phyloP scores from a whole-genome alignment of 1,140 invertebrate species.

The Penaeus japonicus region DNA sequence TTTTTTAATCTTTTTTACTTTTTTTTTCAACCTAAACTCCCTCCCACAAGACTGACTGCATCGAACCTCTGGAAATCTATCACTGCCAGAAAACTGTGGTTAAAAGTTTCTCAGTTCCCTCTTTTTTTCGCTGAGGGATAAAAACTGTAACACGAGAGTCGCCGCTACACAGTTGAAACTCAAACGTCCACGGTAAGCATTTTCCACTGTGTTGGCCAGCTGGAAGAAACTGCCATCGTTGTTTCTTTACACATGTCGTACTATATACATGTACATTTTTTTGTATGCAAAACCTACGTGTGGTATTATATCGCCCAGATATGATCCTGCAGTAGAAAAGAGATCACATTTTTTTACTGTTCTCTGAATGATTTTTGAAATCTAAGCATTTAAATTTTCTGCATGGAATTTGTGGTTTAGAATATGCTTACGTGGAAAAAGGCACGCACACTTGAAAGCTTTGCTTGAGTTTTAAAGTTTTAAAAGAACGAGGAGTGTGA shows the following conservation, averaged over 20 bases:
- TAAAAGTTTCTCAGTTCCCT: constrained; percentile 32
- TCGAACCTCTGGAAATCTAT: constrained; percentile 24
- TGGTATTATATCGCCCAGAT: constrained; percentile 32
- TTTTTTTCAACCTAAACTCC: no score
- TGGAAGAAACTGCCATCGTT: constrained; percentile 36
- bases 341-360: constrained; percentile 31
- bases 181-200: constrained; percentile 40
- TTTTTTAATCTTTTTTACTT: no score
- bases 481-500: constrained; percentile 3
- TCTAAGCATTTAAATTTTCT: constrained; percentile 35
- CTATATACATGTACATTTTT: background rate
- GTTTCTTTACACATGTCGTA: constrained; percentile 15
- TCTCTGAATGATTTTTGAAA: constrained; percentile 47
- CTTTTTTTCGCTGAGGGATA: constrained; percentile 7
- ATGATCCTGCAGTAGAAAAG: constrained; percentile 30
- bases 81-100: constrained; percentile 48
- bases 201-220: constrained; percentile 33
- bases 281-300: constrained; percentile 25
- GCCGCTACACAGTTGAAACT: constrained; percentile 22
- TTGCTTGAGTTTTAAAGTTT: background rate
- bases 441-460: background rate
- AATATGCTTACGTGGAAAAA: constrained; percentile 6
- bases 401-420: constrained; percentile 41
- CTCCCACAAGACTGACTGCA: background rate
- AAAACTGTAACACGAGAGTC: constrained; percentile 28